These are phyloP conservation scores for Crocidura indochinensis DNA, from an alignment of 2,797 vertebrate species.

Conservation along the genomic window DNA sequence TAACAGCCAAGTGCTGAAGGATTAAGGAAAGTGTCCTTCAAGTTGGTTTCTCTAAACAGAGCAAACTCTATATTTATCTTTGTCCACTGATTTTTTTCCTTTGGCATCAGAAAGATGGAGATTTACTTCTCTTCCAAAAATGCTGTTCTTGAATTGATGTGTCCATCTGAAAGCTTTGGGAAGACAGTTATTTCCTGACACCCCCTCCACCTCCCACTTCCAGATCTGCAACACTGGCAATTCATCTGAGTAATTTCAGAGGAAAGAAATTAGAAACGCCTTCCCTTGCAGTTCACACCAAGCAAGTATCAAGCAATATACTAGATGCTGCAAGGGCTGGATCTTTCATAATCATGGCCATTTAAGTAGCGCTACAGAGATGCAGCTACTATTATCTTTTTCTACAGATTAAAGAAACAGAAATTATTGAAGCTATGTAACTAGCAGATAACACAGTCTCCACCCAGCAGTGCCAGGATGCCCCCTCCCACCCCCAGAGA, in stretches of 20 bases:
- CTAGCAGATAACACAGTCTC: too few relatives aligned
- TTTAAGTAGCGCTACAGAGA: too few relatives aligned
- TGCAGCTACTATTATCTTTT: background rate
- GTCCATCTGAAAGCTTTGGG: background rate
- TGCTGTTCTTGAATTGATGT: background rate
- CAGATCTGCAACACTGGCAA: background rate
- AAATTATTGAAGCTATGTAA: too few relatives aligned
- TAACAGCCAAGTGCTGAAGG: background rate
- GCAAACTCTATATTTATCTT: slow-evolving; percentile 23
- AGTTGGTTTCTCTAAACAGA: slow-evolving; percentile 14
- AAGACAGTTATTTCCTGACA: background rate
- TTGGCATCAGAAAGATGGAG: slow-evolving; percentile 8
- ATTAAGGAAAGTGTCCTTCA: slow-evolving; percentile 56
- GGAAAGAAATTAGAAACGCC: too few relatives aligned
- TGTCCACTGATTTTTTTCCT: slow-evolving; percentile 12
- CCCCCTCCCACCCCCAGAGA: too few relatives aligned
- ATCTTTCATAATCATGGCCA: too few relatives aligned
- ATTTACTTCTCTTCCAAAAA: background rate
- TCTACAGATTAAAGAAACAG: too few relatives aligned
- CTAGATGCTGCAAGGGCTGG: too few relatives aligned
- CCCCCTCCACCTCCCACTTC: background rate
- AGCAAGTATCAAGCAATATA: too few relatives aligned
- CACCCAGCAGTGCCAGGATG: too few relatives aligned
- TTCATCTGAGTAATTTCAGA: background rate
- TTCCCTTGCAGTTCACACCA: too few relatives aligned